Evolutionary conservation across 2,888 invertebrate genomes (phyloP).

Genomic region (Tachina grossa): DNA sequence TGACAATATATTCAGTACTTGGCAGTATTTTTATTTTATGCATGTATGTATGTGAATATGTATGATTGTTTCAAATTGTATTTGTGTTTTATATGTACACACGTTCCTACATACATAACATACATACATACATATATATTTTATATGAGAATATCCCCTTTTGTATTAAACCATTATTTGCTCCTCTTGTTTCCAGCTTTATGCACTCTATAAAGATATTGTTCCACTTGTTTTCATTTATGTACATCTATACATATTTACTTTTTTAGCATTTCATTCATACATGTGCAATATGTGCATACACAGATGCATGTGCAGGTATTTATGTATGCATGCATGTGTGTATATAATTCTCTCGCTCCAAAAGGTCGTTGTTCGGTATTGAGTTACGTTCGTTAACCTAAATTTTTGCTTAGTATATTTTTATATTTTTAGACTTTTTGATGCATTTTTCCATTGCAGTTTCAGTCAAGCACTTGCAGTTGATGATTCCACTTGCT

Average conservation of each 20-base stretch:
- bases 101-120: no score
- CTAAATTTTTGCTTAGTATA: slow-evolving; percentile 26
- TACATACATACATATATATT: background rate
- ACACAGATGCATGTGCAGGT: background rate
- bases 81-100: slow-evolving; percentile 9
- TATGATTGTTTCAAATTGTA: slow-evolving; percentile 13
- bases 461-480: slow-evolving; percentile 59
- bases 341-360: slow-evolving; percentile 26
- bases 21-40: slow-evolving; percentile 15
- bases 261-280: slow-evolving; percentile 14
- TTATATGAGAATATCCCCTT: slow-evolving; percentile 48
- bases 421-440: slow-evolving; percentile 7
- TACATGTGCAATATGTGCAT: slow-evolving; percentile 19
- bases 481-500: background rate
- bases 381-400: slow-evolving; percentile 62
- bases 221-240: slow-evolving; percentile 53
- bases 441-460: slow-evolving; percentile 38
- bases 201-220: slow-evolving; percentile 57
- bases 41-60: background rate
- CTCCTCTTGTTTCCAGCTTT: slow-evolving; percentile 30
- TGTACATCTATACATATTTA: slow-evolving; percentile 4
- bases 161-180: slow-evolving; percentile 22
- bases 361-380: slow-evolving; percentile 59
- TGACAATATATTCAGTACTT: slow-evolving; percentile 54
- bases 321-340: background rate